Conservation (phyloP, 2,113 vertebrate genomes). For the Stomatorhinus ivindoensis region DNA sequence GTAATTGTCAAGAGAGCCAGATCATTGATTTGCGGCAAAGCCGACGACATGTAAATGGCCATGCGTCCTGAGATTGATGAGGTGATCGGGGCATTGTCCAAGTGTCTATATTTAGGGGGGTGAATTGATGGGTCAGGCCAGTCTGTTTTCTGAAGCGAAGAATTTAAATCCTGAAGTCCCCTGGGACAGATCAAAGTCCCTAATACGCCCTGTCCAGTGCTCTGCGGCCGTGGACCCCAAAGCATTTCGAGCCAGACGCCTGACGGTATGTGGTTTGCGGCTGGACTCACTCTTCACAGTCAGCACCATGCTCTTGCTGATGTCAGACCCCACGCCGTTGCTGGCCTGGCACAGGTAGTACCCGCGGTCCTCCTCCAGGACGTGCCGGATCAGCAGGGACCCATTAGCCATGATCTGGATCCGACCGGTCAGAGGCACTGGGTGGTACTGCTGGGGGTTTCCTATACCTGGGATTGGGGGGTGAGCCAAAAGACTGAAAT, state of each 20-base stretch:
- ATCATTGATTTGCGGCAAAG: conserved; percentile 7
- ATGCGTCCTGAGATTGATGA: background rate
- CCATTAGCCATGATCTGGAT: conserved; percentile 96
- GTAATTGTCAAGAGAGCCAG: conserved; percentile 12
- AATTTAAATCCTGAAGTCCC: conserved; percentile 12
- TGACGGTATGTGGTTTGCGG: background rate
- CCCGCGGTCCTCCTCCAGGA: conserved; percentile 93
- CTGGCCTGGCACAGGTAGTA: conserved; percentile 98
- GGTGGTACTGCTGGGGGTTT: conserved; percentile 95
- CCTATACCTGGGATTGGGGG: conserved; percentile 66
- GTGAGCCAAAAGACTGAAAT: background rate
- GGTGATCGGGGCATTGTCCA: conserved; percentile 7
- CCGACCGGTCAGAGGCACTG: conserved; percentile 88
- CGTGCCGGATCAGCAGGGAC: conserved; percentile 89
- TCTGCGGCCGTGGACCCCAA: background rate
- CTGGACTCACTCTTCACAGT: conserved; percentile 88
- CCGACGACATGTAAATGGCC: background rate
- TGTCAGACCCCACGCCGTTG: conserved; percentile 95
- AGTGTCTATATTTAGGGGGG: background rate
- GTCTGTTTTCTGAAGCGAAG: background rate
- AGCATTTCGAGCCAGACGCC: background rate
- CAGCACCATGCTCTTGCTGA: conserved; percentile 99
- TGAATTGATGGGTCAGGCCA: conserved; percentile 21
- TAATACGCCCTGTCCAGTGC: background rate
- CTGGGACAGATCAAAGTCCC: background rate